Evolutionary conservation across 2,113 vertebrate genomes (phyloP).

Genomic region (Struthidea cinerea): DNA sequence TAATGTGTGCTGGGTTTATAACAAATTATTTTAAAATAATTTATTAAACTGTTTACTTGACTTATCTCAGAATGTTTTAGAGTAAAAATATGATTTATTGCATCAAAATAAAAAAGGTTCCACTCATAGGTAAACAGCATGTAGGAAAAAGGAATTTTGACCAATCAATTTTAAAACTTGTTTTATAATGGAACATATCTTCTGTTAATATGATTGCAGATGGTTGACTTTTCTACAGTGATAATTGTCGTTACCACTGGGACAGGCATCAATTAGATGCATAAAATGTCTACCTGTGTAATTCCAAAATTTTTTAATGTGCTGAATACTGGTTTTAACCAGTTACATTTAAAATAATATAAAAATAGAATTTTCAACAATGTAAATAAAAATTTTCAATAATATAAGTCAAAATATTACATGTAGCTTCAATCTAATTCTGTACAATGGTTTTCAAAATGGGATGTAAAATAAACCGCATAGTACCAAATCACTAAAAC

Average conservation of each 20-base stretch:
- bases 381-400: neutral
- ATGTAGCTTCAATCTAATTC: neutral
- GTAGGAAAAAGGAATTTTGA: neutral
- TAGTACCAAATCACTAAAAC: neutral
- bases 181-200: neutral
- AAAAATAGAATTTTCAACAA: neutral
- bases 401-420: neutral
- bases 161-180: neutral
- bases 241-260: neutral
- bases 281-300: neutral
- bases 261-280: neutral
- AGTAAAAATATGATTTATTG: neutral
- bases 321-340: neutral
- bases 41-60: neutral
- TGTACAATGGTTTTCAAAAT: neutral
- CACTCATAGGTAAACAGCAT: neutral
- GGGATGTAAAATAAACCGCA: neutral
- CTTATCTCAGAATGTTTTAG: neutral
- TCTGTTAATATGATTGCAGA: neutral
- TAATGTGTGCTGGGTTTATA: neutral
- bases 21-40: neutral
- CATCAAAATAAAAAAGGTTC: neutral
- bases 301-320: neutral
- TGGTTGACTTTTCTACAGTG: neutral
- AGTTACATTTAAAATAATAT: neutral